Evolutionary conservation across 2,113 vertebrate genomes (phyloP).

Genomic region (Arvicanthis niloticus): DNA sequence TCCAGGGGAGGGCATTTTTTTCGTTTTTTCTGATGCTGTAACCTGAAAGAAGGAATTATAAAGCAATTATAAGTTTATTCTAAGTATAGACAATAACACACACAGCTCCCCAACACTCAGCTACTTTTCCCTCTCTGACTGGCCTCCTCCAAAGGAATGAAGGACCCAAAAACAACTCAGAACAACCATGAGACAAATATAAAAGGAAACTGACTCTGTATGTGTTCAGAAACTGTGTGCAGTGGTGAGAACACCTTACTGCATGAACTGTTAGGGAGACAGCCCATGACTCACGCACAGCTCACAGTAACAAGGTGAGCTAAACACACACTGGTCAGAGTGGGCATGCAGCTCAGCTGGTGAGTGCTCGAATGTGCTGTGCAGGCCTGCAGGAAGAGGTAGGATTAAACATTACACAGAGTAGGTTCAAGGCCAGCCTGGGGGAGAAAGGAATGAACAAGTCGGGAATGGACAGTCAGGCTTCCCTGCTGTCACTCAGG

Average conservation of each 20-base stretch:
- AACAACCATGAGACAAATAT: background rate
- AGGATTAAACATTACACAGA: background rate
- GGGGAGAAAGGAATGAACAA: too few species aligned
- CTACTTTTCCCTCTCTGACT: background rate
- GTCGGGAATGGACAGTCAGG: background rate
- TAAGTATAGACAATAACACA: background rate
- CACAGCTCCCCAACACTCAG: background rate
- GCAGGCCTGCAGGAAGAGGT: too few species aligned
- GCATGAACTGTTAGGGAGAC: background rate
- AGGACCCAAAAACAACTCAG: background rate
- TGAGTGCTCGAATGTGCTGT: background rate
- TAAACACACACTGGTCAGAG: too few species aligned
- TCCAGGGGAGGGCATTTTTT: constrained; percentile 85
- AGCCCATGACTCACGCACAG: too few species aligned
- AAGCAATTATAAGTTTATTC: background rate
- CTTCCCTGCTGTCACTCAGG: background rate
- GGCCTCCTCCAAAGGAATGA: background rate
- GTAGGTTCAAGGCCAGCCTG: background rate
- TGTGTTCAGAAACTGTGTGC: background rate
- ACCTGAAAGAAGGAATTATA: constrained; percentile 87
- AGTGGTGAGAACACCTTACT: background rate
- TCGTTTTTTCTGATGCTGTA: constrained; percentile 87
- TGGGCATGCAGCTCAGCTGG: background rate
- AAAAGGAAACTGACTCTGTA: background rate
- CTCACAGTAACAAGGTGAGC: background rate